These are phyloP conservation scores for Trichogramma evanescens DNA, from an alignment of 2,888 invertebrate species.

Conservation along the genomic window DNA sequence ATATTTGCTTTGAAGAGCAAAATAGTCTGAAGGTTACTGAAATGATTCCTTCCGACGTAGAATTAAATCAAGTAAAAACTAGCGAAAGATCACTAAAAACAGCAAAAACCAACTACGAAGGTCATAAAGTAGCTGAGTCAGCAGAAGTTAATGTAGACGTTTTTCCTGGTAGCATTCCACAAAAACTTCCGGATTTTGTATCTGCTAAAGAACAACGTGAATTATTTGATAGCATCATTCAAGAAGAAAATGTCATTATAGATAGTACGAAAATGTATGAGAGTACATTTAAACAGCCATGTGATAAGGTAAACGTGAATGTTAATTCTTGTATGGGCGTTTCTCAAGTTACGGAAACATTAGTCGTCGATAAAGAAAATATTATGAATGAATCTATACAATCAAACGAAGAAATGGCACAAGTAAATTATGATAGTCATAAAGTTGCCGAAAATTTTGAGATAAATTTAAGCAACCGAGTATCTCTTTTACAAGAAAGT, in stretches of 20 bases:
- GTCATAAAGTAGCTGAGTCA: constrained; percentile 55
- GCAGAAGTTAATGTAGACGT: constrained; percentile 53
- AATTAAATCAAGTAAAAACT: constrained; percentile 40
- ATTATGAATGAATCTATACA: constrained; percentile 43
- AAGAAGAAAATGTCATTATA: constrained; percentile 52
- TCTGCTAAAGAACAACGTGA: constrained; percentile 49
- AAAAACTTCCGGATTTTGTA: constrained; percentile 36
- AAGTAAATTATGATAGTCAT: constrained; percentile 47
- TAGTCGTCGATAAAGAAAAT: constrained; percentile 53
- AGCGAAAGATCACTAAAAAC: constrained; percentile 33
- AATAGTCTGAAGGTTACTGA: constrained; percentile 53
- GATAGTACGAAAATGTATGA: constrained; percentile 54
- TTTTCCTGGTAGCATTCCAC: constrained; percentile 47
- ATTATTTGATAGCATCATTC: constrained; percentile 54
- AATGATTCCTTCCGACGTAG: constrained; percentile 48
- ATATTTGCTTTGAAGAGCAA: constrained; percentile 43
- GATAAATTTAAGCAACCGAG: constrained; percentile 46
- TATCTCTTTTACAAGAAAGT: constrained; percentile 37
- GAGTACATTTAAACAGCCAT: constrained; percentile 30
- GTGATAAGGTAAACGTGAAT: constrained; percentile 37
- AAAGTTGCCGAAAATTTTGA: constrained; percentile 53
- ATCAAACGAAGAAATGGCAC: constrained; percentile 46
- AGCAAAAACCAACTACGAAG: constrained; percentile 45
- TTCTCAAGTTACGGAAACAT: constrained; percentile 52
- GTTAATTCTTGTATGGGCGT: constrained; percentile 44